Evolutionary conservation across 2,113 vertebrate species (phyloP), one percentile per base, ranked within the genome.

Genomic region (Chrysemys picta): DNA sequence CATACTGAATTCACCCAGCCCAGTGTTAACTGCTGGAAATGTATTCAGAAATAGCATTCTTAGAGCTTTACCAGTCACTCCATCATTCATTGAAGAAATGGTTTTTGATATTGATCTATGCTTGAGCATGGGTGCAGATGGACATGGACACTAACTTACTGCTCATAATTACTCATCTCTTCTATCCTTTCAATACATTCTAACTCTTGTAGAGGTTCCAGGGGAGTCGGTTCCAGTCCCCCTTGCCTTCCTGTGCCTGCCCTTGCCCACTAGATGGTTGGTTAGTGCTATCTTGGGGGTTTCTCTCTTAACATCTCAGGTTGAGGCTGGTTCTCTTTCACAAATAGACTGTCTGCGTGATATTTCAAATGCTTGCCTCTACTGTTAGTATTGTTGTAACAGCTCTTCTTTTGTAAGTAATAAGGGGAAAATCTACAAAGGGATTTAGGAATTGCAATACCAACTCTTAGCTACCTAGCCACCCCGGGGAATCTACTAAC

Each of bases 361-460:
- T 62, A 29, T 59, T 89, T 24, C 87, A 62, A 79, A 22, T 69
- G 31, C 27, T 83, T 90, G 10, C 35, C 4, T 4, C 27, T 79
- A 29, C 3, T 31, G 8, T 93, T 80, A 54, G 1, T 5, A 2
- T 85, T 88, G 24, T 35, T 0, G 0, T 11, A 27, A 25, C 85
- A 62, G 29, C 14, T 42, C 65, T 8, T 65, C 22, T 82, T 59
- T 88, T 22, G 27, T 62, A 31, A 31, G 57, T 8, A 62, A 31
- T 62, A 62, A 35, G 5, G 6, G 59, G 29, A 31, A 62, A 62
- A 62, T 35, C 59, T 62, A 62, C 59, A 62, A 62, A 62, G 13
- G 59, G 12, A 62, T 62, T 62, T 62, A 62, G 29, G 31, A 62
- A 31, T 62, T 62, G 27, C 29, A 62, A 16, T 13, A 62, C 59